Percentiles rank a stretch among this genome's conserved stretches.
Evolutionary conservation across 2,888 invertebrate species (phyloP).

Genomic region (Polydrusus tereticollis): DNA sequence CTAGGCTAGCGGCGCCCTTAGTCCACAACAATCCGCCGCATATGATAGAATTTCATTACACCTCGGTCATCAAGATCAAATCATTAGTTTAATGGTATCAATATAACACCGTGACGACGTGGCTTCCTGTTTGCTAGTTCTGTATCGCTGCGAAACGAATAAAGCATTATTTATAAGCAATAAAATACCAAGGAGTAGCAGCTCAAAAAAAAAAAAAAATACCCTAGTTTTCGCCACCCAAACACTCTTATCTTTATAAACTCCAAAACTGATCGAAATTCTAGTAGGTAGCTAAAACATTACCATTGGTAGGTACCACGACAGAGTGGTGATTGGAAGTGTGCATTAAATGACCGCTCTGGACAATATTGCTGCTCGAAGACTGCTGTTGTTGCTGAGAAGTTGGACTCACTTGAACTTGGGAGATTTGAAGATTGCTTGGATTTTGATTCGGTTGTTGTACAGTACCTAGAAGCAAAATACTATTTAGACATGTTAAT

Average conservation of each 20-base stretch:
- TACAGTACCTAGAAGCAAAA: constrained; percentile 10
- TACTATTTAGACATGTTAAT: not conserved
- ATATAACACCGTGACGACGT: no score
- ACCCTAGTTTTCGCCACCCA: not conserved
- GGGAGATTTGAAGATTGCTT: constrained; percentile 18
- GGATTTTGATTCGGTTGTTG: constrained; percentile 32
- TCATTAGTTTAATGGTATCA: no score
- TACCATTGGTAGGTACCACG: constrained; percentile 70
- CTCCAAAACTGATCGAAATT: constrained; percentile 48
- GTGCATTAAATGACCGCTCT: constrained; percentile 60
- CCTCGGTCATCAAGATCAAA: no score
- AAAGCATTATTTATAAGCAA: no score
- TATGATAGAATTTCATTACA: no score
- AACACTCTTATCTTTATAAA: constrained; percentile 18
- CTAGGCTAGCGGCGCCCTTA: no score
- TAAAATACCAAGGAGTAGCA: no score
- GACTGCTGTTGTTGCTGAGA: constrained; percentile 59
- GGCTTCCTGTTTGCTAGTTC: no score
- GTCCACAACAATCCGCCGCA: no score
- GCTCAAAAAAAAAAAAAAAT: not conserved
- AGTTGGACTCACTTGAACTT: constrained; percentile 17
- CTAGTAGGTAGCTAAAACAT: constrained; percentile 69
- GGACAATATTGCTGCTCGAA: constrained; percentile 60
- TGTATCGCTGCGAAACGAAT: no score
- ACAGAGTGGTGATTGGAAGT: constrained; percentile 68